These are phyloP conservation scores for Desoria tigrina DNA, from an alignment of 2,888 invertebrate genomes.

Conservation along the genomic window DNA sequence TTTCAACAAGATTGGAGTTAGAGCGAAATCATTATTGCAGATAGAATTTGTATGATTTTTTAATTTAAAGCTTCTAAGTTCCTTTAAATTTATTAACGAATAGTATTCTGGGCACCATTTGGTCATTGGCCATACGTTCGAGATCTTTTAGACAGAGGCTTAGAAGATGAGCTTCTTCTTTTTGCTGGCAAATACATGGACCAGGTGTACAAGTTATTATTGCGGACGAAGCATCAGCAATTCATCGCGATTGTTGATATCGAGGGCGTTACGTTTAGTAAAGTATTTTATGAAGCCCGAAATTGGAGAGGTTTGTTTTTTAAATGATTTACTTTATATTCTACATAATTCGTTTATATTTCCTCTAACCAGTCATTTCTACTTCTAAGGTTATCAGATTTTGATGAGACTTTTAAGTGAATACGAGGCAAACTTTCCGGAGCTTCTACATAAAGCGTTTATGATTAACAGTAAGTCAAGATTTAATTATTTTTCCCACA, in stretches of 20 bases:
- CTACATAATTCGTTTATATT: neutral
- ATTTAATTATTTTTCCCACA: neutral
- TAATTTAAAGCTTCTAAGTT: too few relatives aligned
- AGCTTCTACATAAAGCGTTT: constrained; percentile 10
- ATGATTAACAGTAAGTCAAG: constrained; percentile 12
- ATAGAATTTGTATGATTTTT: neutral
- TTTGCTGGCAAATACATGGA: constrained; percentile 12
- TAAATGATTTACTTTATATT: neutral
- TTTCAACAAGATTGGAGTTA: neutral
- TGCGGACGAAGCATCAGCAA: constrained; percentile 13
- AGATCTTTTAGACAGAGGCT: neutral
- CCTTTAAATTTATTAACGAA: neutral
- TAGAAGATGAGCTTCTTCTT: neutral
- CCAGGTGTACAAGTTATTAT: constrained; percentile 1
- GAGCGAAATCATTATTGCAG: neutral
- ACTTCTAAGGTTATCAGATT: neutral
- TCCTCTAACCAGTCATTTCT: neutral
- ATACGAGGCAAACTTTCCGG: constrained; percentile 10
- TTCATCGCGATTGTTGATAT: constrained; percentile 11
- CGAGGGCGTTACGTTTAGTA: constrained; percentile 1
- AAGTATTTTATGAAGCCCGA: constrained; percentile 6
- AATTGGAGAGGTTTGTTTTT: constrained; percentile 6
- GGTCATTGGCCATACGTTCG: constrained; percentile 10
- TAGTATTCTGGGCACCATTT: constrained; percentile 3
- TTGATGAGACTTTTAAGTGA: neutral